These are phyloP conservation scores for Podargus strigoides DNA, from an alignment of 2,797 vertebrate species.

Conservation along the genomic window DNA sequence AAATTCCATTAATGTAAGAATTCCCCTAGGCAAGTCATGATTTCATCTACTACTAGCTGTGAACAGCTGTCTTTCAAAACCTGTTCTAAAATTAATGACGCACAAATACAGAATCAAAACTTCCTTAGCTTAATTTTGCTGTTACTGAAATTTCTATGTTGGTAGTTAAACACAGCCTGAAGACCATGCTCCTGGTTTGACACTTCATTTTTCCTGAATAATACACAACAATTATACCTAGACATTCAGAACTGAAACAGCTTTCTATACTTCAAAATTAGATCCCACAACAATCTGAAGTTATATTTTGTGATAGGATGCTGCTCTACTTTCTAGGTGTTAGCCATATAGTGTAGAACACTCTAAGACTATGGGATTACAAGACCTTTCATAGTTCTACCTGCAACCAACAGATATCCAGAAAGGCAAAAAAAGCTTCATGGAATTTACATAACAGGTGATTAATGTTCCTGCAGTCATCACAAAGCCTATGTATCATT, in stretches of 20 bases:
- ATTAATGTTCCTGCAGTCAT: not conserved
- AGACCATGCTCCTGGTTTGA: not conserved
- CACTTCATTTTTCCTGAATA: not conserved
- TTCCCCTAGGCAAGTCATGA: not conserved
- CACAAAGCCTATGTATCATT: not conserved
- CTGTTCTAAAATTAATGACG: not conserved
- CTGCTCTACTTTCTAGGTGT: not conserved
- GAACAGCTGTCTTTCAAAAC: conserved; percentile 14
- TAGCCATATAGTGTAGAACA: not conserved
- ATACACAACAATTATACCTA: not conserved
- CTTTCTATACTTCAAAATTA: not conserved
- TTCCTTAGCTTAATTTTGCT: not conserved
- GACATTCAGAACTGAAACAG: not conserved
- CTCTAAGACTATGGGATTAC: not conserved
- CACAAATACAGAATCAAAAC: not conserved
- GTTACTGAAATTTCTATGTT: not conserved
- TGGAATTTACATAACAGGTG: not conserved
- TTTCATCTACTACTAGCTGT: not conserved
- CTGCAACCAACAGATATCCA: not conserved
- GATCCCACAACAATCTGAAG: not conserved
- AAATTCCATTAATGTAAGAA: conserved; percentile 37
- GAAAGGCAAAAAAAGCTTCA: not conserved
- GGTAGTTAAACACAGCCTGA: not conserved
- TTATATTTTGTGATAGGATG: not conserved
- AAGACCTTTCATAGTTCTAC: not conserved